Percentiles rank a stretch among this genome's conserved stretches.
Evolutionary conservation across 1,140 invertebrate species (phyloP).

Genomic region (Globodera rostochiensis): DNA sequence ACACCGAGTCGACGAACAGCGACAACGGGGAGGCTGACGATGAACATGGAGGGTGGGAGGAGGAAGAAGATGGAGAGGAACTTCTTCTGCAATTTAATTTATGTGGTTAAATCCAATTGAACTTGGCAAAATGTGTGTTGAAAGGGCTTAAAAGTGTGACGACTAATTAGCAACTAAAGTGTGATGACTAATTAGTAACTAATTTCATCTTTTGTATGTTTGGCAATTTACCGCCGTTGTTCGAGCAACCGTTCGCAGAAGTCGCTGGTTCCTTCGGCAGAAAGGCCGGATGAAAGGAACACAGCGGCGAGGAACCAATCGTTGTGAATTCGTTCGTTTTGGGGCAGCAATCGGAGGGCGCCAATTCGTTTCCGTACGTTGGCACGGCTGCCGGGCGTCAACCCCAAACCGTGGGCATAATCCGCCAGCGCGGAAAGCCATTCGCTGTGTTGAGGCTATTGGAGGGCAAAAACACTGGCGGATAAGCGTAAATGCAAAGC

Average conservation of each 20-base stretch:
- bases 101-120: not conserved
- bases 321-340: not conserved
- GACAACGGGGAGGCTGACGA: not conserved
- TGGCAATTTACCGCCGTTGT: not conserved
- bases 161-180: not conserved
- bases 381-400: constrained; percentile 1
- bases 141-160: not conserved
- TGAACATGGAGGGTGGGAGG: not conserved
- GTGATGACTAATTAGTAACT: not conserved
- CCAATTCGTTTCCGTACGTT: constrained; percentile 13
- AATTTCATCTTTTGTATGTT: not conserved
- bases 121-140: not conserved
- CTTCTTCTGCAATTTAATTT: not conserved
- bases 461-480: not conserved
- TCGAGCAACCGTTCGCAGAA: constrained; percentile 15
- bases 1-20: not conserved
- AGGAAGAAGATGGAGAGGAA: not conserved
- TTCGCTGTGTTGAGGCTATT: constrained; percentile 26
- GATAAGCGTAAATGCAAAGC: not conserved
- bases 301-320: constrained; percentile 30
- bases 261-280: constrained; percentile 14
- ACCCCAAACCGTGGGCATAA: constrained; percentile 8
- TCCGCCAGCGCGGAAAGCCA: constrained; percentile 20
- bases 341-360: not conserved
- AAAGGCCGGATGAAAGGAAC: constrained; percentile 26